Base-by-base conservation (phyloP, 1,140 invertebrate species). In the Apis florea region DNA sequence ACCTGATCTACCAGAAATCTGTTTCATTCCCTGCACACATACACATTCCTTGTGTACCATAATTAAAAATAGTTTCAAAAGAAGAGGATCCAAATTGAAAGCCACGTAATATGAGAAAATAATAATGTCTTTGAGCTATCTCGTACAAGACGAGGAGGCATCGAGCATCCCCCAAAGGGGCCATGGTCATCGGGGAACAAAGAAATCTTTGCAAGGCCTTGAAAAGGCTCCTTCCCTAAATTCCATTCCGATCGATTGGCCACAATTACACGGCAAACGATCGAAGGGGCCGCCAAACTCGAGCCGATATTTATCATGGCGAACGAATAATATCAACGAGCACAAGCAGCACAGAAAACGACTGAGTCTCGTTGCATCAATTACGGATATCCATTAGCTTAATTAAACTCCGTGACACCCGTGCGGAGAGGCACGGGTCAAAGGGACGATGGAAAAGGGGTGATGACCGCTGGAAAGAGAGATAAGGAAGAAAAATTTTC, bases 351-450 rank as follows among this genome's bases (percentile, higher is more conserved):
- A 40, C 24, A 70, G 53, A 10, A 66, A 63, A 70, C 66, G 84
- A 21, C 26, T 59, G 79, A 85, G 74, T 79, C 53, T 61, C 75
- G 75, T 83, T 83, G 64, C 83, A 78, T 85, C 83, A 88, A 88
- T 88, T 88, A 83, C 77, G 83, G 64, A 81, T 88, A 83, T 88
- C 86, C 86, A 88, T 88, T 88, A 88, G 83, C 78, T 87, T 88
- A 83, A 88, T 88, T 88, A 88, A 87, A 79, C 78, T 64, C 59
- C 31, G 79, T 69, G 79, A 83, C 67, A 79, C 70, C 51, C 61
- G 71, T 64, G 74, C 11, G 40, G 68, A 71, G 64, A 53, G 81
- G 71, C 12, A 56, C 53, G 51, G 51, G 15, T 51, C 75, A 59
- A 84, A 68, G 59, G 49, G 26, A 47, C 59, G 69, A 40, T 15